phyloP scores from a whole-genome alignment of 2,797 vertebrate genomes.

The Numenius phaeopus region DNA sequence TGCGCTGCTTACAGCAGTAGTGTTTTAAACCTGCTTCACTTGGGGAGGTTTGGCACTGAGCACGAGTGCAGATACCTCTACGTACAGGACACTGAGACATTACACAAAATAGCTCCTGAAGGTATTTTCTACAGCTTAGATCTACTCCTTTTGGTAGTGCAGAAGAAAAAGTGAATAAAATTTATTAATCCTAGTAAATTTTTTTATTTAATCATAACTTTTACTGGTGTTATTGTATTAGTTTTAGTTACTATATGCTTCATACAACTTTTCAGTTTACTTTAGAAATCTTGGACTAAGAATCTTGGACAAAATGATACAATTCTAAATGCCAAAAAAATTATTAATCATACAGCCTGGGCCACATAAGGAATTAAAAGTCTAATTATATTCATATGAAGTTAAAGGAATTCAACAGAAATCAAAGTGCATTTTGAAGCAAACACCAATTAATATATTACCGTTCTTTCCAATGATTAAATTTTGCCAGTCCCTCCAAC shows the following conservation, averaged over 20 bases:
- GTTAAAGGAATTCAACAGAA: conserved; percentile 64
- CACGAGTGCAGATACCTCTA: neutral
- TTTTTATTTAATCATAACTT: neutral
- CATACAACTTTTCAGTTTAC: neutral
- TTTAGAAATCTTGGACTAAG: neutral
- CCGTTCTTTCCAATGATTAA: neutral
- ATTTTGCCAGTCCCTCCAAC: conserved; percentile 24
- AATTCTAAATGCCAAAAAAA: conserved; percentile 6
- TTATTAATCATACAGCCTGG: conserved; percentile 51
- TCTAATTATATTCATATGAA: conserved; percentile 62
- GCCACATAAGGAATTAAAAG: conserved; percentile 15
- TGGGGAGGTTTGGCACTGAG: neutral
- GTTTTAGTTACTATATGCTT: neutral
- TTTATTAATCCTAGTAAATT: neutral
- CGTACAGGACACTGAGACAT: neutral
- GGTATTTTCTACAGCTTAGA: neutral
- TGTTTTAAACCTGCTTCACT: neutral
- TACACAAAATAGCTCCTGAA: neutral
- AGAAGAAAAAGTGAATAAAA: neutral
- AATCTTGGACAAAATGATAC: conserved; percentile 32
- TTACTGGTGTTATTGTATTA: neutral
- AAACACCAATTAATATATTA: conserved; percentile 67
- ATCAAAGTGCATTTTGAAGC: conserved; percentile 68
- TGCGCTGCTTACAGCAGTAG: neutral
- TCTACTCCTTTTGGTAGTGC: neutral